Evolutionary conservation across 2,888 invertebrate species (phyloP).

Genomic region (Drepana falcataria): DNA sequence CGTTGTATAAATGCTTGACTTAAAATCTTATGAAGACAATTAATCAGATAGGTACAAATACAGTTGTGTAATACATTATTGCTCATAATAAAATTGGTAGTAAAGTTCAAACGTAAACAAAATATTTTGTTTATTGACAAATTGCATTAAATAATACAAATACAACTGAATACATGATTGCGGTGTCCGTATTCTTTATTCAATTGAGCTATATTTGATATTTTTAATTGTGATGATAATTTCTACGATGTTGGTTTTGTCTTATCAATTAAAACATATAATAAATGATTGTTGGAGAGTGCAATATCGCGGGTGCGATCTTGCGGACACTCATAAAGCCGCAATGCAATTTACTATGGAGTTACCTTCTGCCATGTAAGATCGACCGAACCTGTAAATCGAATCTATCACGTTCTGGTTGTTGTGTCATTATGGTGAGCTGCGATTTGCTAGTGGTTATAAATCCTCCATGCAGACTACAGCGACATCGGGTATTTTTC

Average conservation of each 20-base stretch:
- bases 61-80: no score
- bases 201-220: no score
- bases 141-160: no score
- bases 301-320: constrained; percentile 32
- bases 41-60: background rate
- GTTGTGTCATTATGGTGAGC: constrained; percentile 59
- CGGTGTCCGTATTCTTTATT: no score
- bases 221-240: no score
- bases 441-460: constrained; percentile 61
- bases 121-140: no score
- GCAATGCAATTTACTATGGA: constrained; percentile 61
- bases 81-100: no score
- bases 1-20: constrained; percentile 33
- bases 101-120: no score
- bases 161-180: no score
- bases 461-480: constrained; percentile 21
- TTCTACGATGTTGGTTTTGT: no score
- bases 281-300: constrained; percentile 18
- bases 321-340: constrained; percentile 58
- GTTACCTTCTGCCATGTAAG: constrained; percentile 50
- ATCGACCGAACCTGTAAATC: constrained; percentile 72
- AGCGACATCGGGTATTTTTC: background rate
- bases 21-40: constrained; percentile 11
- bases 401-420: constrained; percentile 68
- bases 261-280: no score